Conservation (phyloP, 1,140 invertebrate species). For the Aleiodes sp. region DNA sequence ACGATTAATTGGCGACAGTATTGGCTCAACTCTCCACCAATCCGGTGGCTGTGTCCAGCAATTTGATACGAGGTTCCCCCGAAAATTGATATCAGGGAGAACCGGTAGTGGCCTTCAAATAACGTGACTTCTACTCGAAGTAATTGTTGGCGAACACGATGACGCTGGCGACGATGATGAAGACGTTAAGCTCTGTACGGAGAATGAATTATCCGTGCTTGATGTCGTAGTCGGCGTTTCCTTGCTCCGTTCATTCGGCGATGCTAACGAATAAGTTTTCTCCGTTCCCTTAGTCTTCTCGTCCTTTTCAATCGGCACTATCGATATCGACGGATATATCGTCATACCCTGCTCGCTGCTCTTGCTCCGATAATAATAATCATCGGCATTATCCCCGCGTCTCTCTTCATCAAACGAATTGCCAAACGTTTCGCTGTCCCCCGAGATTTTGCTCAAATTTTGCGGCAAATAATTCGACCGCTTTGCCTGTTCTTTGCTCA, state of each 20-base stretch:
- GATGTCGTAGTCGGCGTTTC: slow-evolving; percentile 26
- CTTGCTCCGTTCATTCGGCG: slow-evolving; percentile 38
- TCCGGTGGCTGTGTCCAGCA: slow-evolving; percentile 51
- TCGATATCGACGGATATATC: slow-evolving; percentile 40
- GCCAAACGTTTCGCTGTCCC: slow-evolving; percentile 51
- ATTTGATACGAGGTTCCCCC: slow-evolving; percentile 62
- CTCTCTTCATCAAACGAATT: slow-evolving; percentile 39
- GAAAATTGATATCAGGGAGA: slow-evolving; percentile 71
- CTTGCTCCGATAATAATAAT: slow-evolving; percentile 46
- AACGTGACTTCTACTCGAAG: slow-evolving; percentile 67
- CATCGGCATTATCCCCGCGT: slow-evolving; percentile 46
- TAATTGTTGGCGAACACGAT: slow-evolving; percentile 50
- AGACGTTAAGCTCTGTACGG: slow-evolving; percentile 59
- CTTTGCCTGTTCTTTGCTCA: slow-evolving; percentile 49
- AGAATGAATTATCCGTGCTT: slow-evolving; percentile 50
- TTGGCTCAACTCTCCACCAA: slow-evolving; percentile 62
- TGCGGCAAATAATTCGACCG: slow-evolving; percentile 41
- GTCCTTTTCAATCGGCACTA: slow-evolving; percentile 43
- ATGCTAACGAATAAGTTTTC: slow-evolving; percentile 50
- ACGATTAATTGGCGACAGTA: slow-evolving; percentile 54
- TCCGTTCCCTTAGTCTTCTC: slow-evolving; percentile 54
- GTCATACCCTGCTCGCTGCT: slow-evolving; percentile 47
- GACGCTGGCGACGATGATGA: not conserved
- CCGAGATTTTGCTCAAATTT: not conserved
- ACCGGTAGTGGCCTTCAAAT: slow-evolving; percentile 86